Evolutionary conservation across 2,113 vertebrate species (phyloP).

Genomic region (Heterotis niloticus): DNA sequence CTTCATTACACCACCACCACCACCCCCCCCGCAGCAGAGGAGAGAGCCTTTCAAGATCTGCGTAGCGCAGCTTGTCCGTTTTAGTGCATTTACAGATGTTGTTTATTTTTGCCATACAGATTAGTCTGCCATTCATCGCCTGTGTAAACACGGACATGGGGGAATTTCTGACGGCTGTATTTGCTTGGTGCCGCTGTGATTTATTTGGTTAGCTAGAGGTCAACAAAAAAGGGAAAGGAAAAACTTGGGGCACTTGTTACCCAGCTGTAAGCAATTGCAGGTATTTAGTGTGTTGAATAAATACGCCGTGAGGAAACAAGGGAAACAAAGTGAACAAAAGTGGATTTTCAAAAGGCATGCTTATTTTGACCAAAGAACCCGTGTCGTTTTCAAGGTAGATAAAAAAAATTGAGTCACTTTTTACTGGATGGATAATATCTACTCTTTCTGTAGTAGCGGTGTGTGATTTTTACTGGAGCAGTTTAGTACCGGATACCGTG

Average conservation of each 20-base stretch:
- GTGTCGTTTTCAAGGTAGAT: too few relatives aligned
- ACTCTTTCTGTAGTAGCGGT: too few relatives aligned
- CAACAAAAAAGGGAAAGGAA: neutral
- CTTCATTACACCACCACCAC: conserved; percentile 19
- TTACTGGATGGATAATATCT: too few relatives aligned
- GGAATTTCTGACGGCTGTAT: conserved; percentile 12
- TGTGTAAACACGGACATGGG: conserved; percentile 26
- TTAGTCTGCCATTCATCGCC: conserved; percentile 25
- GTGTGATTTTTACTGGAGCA: too few relatives aligned
- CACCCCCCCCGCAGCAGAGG: neutral
- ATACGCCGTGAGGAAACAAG: neutral
- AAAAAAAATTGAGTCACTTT: too few relatives aligned
- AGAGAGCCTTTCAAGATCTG: neutral
- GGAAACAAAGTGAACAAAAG: too few relatives aligned
- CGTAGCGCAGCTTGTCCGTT: conserved; percentile 14
- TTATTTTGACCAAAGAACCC: too few relatives aligned
- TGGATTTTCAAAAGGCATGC: too few relatives aligned
- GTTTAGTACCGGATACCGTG: too few relatives aligned
- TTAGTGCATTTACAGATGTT: conserved; percentile 13
- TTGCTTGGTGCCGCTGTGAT: conserved; percentile 22
- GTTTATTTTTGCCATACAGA: conserved; percentile 26
- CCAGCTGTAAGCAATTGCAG: neutral
- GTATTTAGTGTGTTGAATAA: neutral
- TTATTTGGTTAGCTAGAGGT: conserved; percentile 24
- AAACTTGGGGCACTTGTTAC: neutral